Percentiles rank a stretch among this genome's conserved stretches.
These are phyloP conservation scores for Mylabris phalerata DNA, from an alignment of 1,140 invertebrate species.

Conservation along the genomic window DNA sequence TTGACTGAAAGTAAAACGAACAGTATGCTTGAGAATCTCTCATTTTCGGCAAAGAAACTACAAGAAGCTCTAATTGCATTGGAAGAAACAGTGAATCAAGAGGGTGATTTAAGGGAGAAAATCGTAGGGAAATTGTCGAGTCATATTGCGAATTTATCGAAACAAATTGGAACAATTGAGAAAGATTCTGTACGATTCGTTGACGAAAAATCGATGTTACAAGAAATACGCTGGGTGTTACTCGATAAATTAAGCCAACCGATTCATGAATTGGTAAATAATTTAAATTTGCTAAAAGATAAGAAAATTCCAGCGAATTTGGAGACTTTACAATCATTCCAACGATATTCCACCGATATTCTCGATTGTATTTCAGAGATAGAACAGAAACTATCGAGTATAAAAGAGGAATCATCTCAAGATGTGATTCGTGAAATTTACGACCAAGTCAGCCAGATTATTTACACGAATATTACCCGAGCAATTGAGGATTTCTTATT, in stretches of 20 bases:
- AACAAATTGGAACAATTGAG: no score
- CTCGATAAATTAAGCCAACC: slow-evolving; percentile 46
- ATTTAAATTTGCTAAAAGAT: no score
- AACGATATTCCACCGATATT: no score
- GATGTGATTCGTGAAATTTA: slow-evolving; percentile 40
- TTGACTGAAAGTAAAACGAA: neutral
- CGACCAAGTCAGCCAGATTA: slow-evolving; percentile 37
- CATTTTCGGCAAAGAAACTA: slow-evolving; percentile 40
- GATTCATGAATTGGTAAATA: slow-evolving; percentile 18
- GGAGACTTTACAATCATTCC: no score
- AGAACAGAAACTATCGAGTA: neutral
- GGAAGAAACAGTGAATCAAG: slow-evolving; percentile 42
- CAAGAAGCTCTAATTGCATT: slow-evolving; percentile 43
- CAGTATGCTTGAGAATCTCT: slow-evolving; percentile 38
- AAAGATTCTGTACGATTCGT: no score
- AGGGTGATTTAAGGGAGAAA: slow-evolving; percentile 26
- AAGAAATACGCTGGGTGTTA: slow-evolving; percentile 46
- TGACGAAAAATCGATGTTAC: no score
- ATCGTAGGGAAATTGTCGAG: no score
- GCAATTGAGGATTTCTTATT: slow-evolving; percentile 33
- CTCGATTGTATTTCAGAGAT: no score
- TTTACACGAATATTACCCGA: slow-evolving; percentile 33
- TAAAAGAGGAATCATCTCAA: slow-evolving; percentile 2
- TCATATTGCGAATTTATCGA: no score
- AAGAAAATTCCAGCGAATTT: no score